These are phyloP conservation scores for Clarias macrocephalus DNA, from an alignment of 2,113 vertebrate species.

Conservation along the genomic window DNA sequence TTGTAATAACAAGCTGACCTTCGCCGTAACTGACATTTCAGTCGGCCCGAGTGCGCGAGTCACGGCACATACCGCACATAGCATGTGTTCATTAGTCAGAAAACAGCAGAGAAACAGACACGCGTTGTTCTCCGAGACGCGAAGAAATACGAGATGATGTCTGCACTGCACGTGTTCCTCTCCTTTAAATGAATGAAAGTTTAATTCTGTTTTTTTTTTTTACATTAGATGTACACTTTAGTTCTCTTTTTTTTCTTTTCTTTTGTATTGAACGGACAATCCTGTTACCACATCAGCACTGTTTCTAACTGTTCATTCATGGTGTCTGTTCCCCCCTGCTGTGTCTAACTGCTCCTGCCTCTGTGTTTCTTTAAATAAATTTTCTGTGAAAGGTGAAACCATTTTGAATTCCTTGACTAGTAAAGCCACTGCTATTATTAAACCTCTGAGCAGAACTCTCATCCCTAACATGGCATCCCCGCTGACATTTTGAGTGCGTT, in stretches of 20 bases:
- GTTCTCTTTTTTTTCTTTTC: background rate
- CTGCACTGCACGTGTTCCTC: background rate
- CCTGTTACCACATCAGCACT: background rate
- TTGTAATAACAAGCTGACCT: slow-evolving; percentile 34
- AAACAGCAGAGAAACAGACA: background rate
- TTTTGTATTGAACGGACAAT: background rate
- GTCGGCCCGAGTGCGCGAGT: slow-evolving; percentile 7
- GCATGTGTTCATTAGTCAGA: slow-evolving; percentile 11
- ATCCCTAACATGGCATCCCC: background rate
- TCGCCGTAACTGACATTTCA: background rate
- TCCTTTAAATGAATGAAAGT: background rate
- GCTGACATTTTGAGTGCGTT: slow-evolving; percentile 10
- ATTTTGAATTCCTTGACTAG: slow-evolving; percentile 22
- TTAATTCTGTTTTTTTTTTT: background rate
- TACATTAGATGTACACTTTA: background rate
- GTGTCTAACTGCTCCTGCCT: background rate
- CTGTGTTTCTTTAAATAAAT: slow-evolving; percentile 38
- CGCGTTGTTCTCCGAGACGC: background rate
- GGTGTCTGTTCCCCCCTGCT: too few relatives aligned
- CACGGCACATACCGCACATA: slow-evolving; percentile 49
- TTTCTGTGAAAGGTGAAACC: slow-evolving; percentile 26
- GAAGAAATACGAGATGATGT: background rate
- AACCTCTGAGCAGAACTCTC: background rate
- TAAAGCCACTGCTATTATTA: slow-evolving; percentile 2
- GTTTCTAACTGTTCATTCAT: background rate